Conservation (phyloP, 2,888 invertebrate species). For the Eurytoma adleriae region DNA sequence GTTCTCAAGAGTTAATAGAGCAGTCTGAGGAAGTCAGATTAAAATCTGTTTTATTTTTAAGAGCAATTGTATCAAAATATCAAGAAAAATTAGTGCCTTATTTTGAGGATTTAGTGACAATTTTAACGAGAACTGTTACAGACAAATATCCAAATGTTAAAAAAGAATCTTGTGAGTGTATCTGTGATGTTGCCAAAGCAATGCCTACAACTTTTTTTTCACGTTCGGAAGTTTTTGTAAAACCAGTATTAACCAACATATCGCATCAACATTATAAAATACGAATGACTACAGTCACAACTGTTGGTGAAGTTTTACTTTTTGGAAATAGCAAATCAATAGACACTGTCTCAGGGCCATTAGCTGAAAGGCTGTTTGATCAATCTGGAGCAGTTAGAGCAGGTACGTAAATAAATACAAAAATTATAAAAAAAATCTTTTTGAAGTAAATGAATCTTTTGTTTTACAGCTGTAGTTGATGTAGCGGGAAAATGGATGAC, state of each 20-base stretch:
- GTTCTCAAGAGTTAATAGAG: conserved; percentile 84
- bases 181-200: conserved; percentile 81
- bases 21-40: conserved; percentile 90
- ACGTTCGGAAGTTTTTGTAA: conserved; percentile 84
- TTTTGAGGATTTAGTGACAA: conserved; percentile 85
- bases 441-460: not conserved
- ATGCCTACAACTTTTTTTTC: conserved; percentile 85
- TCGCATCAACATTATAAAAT: conserved; percentile 91
- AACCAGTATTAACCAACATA: conserved; percentile 85
- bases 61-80: conserved; percentile 82
- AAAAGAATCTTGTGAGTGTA: conserved; percentile 85
- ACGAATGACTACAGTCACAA: conserved; percentile 84
- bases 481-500: conserved; percentile 89
- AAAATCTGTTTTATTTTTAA: conserved; percentile 82
- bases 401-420: conserved; percentile 62
- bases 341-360: conserved; percentile 85
- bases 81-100: conserved; percentile 81
- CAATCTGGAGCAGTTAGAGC: conserved; percentile 86
- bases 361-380: conserved; percentile 93
- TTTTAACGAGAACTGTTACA: conserved; percentile 83
- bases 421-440: conserved; percentile 7
- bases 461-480: conserved; percentile 81
- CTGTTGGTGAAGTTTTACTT: conserved; percentile 82
- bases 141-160: conserved; percentile 91
- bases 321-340: conserved; percentile 83